Evolutionary conservation across 1,140 invertebrate genomes (phyloP), one percentile per base, ranked within the genome.

Genomic region (Lasioglossum baleicum): DNA sequence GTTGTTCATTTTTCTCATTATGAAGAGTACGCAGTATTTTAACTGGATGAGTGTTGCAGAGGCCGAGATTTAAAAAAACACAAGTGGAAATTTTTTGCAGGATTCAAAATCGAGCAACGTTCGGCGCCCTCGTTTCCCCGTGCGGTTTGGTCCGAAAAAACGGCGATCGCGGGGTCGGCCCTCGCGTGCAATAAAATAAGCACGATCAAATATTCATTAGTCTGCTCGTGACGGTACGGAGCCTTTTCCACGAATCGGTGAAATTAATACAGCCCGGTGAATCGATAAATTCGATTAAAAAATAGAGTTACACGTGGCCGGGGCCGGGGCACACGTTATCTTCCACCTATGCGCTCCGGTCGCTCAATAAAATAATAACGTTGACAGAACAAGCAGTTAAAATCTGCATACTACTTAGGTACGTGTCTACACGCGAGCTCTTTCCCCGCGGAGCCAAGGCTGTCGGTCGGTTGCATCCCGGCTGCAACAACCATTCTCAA

Each of bases 281-380:
- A n/a, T 78, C 60, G n/a, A 78, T 72, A 72, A 78, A 78, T 72
- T 72, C 40, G 42, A 64, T 2, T 4, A 44, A 26, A 48, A 51
- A 63, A 53, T n/a, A 7, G 31, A 20, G 2, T 63, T 26, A n/a
- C 15, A 22, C 58, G 51, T n/a, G 26, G 5, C 0, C 51, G 58
- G 40, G 13, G 26, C 3, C 10, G 10, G 0, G 11, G 13, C 69
- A 13, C 53, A 31, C 31, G 35, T 78, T 78, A 35, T 35, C 35
- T 3, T 11, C 60, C 75, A 64, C 68, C 68, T 72, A 78, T 72
- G 68, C 2, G 35, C 35, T 5, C 44, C 31, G 35, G 26, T 48
- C 40, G 76, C 8, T 66, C 61, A 66, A 79, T 79, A 79, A 79
- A 79, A 79, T 79, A 79, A 79, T 79, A 79, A 73, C 76, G 70